These are phyloP conservation scores for Bombus confusus DNA, from an alignment of 1,140 invertebrate genomes.

Conservation along the genomic window DNA sequence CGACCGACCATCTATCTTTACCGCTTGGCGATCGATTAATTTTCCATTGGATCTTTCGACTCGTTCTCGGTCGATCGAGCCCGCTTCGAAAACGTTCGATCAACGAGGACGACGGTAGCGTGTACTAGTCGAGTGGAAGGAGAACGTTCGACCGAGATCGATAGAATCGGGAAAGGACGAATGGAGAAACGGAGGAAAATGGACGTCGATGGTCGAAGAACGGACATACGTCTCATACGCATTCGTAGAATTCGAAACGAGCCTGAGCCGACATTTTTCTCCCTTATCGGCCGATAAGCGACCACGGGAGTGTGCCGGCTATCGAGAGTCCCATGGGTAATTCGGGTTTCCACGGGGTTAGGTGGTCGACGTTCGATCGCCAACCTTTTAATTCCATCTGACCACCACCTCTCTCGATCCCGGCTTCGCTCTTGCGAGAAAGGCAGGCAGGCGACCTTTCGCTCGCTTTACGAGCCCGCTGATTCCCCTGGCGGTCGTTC, in stretches of 20 bases:
- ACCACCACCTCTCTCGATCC: not conserved
- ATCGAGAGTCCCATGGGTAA: constrained; percentile 6
- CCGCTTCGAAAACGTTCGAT: not conserved
- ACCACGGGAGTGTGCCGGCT: not conserved
- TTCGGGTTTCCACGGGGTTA: not conserved
- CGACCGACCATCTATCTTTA: not conserved
- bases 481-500: too few species aligned
- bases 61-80: not conserved
- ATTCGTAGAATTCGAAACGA: constrained; percentile 22
- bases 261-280: constrained; percentile 1
- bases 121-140: not conserved
- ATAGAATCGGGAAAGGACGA: not conserved
- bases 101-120: not conserved
- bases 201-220: constrained; percentile 2
- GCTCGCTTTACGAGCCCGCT: not conserved
- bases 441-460: not conserved
- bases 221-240: constrained; percentile 9
- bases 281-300: constrained; percentile 19
- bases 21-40: not conserved
- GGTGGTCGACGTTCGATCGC: not conserved
- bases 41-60: not conserved
- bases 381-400: not conserved
- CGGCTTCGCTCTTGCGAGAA: not conserved
- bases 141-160: not conserved
- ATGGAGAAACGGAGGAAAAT: not conserved